These are phyloP conservation scores for Eudorcas thomsonii DNA, from an alignment of 2,113 vertebrate species.

Conservation along the genomic window DNA sequence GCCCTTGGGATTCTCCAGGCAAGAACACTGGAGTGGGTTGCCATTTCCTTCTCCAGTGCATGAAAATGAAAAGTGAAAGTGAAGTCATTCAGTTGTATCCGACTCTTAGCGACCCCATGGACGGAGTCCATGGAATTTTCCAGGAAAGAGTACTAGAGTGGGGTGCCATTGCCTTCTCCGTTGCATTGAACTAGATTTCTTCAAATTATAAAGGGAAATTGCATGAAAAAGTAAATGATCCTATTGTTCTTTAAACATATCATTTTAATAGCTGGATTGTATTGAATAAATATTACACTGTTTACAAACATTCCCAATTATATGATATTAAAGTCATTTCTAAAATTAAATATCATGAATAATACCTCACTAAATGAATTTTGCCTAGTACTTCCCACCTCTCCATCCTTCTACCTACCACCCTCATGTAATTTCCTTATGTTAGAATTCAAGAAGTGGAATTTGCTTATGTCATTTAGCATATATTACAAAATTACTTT, in stretches of 20 bases:
- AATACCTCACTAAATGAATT: neutral
- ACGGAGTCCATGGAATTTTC: too few relatives aligned
- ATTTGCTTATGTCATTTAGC: neutral
- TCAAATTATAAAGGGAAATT: neutral
- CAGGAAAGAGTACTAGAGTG: too few relatives aligned
- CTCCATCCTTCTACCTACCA: too few relatives aligned
- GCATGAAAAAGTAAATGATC: neutral
- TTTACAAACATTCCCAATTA: neutral
- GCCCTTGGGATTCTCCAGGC: too few relatives aligned
- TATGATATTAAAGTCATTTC: neutral
- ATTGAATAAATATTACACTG: neutral
- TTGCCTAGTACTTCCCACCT: neutral
- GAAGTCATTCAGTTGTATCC: rapidly evolving
- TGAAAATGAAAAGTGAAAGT: too few relatives aligned
- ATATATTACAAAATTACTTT: neutral
- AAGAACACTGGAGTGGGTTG: too few relatives aligned
- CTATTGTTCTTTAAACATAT: neutral
- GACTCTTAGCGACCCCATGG: too few relatives aligned
- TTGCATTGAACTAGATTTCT: neutral
- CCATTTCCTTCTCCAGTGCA: too few relatives aligned
- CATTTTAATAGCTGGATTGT: neutral
- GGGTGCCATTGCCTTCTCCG: too few relatives aligned
- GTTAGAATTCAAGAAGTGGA: neutral
- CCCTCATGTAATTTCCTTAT: neutral
- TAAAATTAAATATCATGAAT: neutral